phyloP scores from a whole-genome alignment of 2,113 vertebrate genomes.

The Athene cunicularia region DNA sequence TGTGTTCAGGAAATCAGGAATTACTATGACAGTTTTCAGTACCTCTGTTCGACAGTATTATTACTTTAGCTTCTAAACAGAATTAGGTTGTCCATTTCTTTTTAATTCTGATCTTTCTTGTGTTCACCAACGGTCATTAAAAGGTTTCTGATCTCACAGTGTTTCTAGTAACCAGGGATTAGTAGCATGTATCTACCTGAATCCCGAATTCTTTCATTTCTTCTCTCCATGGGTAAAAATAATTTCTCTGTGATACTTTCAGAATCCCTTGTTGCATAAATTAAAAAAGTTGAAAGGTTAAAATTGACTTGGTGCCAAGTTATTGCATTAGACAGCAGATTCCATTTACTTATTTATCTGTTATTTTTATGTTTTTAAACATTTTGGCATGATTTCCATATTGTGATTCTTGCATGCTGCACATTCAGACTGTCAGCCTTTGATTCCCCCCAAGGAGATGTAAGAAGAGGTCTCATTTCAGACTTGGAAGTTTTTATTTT shows the following conservation, averaged over 20 bases:
- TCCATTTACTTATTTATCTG: slow-evolving; percentile 69
- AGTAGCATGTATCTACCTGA: background rate
- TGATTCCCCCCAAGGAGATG: slow-evolving; percentile 61
- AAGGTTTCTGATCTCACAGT: background rate
- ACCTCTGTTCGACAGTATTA: background rate
- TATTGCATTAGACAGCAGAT: slow-evolving; percentile 61
- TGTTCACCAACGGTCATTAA: background rate
- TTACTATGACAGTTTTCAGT: background rate
- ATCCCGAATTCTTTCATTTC: background rate
- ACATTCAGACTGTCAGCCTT: slow-evolving; percentile 64
- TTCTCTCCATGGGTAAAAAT: background rate
- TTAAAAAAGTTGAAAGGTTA: slow-evolving; percentile 59
- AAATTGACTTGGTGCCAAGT: slow-evolving; percentile 55
- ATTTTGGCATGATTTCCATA: slow-evolving; percentile 66
- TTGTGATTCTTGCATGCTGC: slow-evolving; percentile 45
- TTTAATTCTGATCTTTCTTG: background rate
- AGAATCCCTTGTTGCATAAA: slow-evolving; percentile 32
- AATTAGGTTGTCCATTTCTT: background rate
- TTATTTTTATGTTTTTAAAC: slow-evolving; percentile 62
- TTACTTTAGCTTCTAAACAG: background rate
- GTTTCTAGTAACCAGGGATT: background rate
- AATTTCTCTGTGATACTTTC: slow-evolving; percentile 10
- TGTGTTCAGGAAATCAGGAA: background rate
- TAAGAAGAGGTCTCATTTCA: slow-evolving; percentile 35
- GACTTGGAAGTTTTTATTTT: slow-evolving; percentile 35